phyloP scores from a whole-genome alignment of 2,797 vertebrate genomes.

The Acrossocheilus wenchowensis region DNA sequence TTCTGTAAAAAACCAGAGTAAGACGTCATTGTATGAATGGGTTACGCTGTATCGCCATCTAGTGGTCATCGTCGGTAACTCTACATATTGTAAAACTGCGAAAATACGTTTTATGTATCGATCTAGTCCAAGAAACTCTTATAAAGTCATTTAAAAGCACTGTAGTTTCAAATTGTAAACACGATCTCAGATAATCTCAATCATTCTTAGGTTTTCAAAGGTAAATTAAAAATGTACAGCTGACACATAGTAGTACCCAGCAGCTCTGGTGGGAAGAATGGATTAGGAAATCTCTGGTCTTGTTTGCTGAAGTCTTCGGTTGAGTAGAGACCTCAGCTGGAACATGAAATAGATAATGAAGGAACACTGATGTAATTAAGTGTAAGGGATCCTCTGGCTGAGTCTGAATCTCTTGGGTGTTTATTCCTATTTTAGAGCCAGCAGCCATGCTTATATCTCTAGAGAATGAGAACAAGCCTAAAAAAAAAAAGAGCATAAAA shows the following conservation, averaged over 20 bases:
- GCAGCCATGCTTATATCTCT: not conserved
- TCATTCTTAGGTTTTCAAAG: not conserved
- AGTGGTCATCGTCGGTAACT: not conserved
- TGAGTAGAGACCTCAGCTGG: slow-evolving; percentile 10
- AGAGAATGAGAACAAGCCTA: not conserved
- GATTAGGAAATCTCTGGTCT: not conserved
- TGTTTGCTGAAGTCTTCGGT: not conserved
- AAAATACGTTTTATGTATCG: not conserved
- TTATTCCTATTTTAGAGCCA: not conserved
- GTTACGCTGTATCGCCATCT: not conserved
- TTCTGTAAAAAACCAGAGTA: not conserved
- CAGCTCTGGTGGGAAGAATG: not conserved
- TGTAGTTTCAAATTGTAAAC: not conserved
- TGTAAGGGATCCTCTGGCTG: slow-evolving; percentile 40
- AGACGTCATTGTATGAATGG: not conserved
- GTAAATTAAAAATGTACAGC: not conserved
- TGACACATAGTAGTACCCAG: not conserved
- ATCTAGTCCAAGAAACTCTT: not conserved
- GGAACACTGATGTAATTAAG: slow-evolving; percentile 51
- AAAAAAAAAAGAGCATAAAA: slow-evolving; percentile 11
- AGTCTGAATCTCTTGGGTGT: slow-evolving; percentile 1
- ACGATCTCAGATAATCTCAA: not conserved
- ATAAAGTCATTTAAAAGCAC: not conserved
- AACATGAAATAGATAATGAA: slow-evolving; percentile 30
- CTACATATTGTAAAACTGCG: not conserved